Evolutionary conservation across 2,888 invertebrate species (phyloP), one percentile per base, ranked within the genome.

Genomic region (Salpingus planirostris): DNA sequence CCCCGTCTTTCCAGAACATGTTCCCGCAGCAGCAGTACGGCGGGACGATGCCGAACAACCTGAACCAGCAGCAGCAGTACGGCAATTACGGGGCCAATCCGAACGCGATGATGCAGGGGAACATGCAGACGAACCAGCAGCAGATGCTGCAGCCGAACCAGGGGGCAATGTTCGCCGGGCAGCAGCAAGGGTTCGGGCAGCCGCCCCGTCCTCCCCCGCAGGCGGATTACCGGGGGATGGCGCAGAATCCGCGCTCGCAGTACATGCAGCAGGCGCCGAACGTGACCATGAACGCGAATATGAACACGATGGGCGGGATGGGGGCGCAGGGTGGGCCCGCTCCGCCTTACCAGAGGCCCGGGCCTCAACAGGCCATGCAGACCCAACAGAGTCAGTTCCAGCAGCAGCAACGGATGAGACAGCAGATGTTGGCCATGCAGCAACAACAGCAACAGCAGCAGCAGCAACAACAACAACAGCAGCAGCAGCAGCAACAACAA

Each of bases 251-350:
- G 1, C 44, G 80, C 21, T 75, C 78, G 2, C 76, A 77, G 21
- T 80, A 80, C 48, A 74, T 80, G 68, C 81, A 81, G 67, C 63
- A 63, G 56, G 81, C 86, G 2, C 87, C 88, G 2, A 89, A 88
- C 59, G 88, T 88, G 2, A 86, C 87, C 1, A 88, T 88, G 88
- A 83, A 82, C 35, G 70, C 78, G 2, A 85, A 84, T 8, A 86
- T 87, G 86, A 80, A 79, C 30, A 68, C 74, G 1, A 80, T 80
- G 76, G 78, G 51, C 42, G 78, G 41, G 57, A 67, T 40, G 60
- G 69, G 63, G 2, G 69, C 63, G 2, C 63, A 62, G 46, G 59
- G 61, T 51, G 28, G 65, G 5, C 80, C 83, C 1, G 84, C 85
- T 7, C 84, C 86, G 1, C 84, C 86, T 0, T 88, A 88, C 64